Conservation (phyloP, 2,797 vertebrate species). For the Danionella dracula region DNA sequence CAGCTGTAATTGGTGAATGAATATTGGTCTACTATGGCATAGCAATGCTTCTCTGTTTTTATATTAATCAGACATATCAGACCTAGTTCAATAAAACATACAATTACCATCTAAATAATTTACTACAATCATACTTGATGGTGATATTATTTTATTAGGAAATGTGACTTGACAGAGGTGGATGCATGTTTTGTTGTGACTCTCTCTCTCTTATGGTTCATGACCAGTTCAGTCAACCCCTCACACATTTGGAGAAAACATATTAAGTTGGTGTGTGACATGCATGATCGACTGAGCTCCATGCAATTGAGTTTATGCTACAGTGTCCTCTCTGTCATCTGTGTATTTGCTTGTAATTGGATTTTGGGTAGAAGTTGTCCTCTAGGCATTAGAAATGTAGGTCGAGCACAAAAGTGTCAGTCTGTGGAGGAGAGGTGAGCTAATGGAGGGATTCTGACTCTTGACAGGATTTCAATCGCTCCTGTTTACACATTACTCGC, state of each 20-base stretch:
- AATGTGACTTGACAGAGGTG: too few species aligned
- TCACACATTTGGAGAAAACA: background rate
- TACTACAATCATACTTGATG: too few species aligned
- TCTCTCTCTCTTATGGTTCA: background rate
- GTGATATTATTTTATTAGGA: too few species aligned
- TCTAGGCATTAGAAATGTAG: conserved; percentile 25
- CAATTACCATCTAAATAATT: too few species aligned
- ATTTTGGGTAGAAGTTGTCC: conserved; percentile 19
- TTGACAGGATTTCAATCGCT: background rate
- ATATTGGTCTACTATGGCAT: too few species aligned
- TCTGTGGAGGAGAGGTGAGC: conserved; percentile 3
- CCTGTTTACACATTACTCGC: background rate
- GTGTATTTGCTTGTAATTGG: conserved; percentile 26
- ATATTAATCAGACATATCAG: too few species aligned
- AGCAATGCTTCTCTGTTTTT: too few species aligned
- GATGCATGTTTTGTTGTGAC: too few species aligned
- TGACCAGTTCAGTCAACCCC: background rate
- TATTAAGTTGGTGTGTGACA: background rate
- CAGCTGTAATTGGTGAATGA: too few species aligned
- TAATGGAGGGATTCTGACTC: background rate
- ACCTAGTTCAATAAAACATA: too few species aligned
- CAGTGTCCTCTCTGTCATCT: background rate
- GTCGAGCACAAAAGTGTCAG: conserved; percentile 5
- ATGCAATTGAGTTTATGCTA: background rate
- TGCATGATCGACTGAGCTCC: background rate